Evolutionary conservation across 2,888 invertebrate species (phyloP), one percentile per base, ranked within the genome.

Genomic region (Anoplius nigerrimus): DNA sequence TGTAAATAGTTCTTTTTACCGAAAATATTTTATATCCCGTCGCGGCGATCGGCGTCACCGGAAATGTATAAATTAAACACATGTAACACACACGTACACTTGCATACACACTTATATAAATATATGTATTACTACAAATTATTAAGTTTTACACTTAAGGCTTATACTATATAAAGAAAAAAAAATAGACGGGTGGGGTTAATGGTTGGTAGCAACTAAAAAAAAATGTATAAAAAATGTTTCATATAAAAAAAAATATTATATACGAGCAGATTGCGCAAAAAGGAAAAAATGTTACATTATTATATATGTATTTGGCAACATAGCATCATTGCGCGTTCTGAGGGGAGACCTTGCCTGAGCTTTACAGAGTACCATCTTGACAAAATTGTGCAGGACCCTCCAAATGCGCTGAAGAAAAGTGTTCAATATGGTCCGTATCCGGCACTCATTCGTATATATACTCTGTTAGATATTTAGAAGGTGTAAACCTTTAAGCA

Each of bases 221-320:
- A 77, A 79, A 76, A 78, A 80, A 74, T 78, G 76, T 75, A 78
- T 73, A 78, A 71, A 67, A 75, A 62, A 51, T 56, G 56, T 60
- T 70, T 70, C 59, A 56, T 65, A 69, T 65, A 65, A 46, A 53
- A 66, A 24, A 54, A 6, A 61, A 21, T 15, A 62, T 62, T 61
- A 62, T 62, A 62, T 54, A 48, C 24, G 34, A 48, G 45, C 45
- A 53, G 27, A 54, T 24, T 45, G 62, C 55, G 27, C 11, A 52
- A 52, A 54, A 61, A 22, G 2, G 48, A 48, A 48, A 46, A 18
- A 48, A 48, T 48, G 48, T 48, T 48, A 48, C 11, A 34, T 34
- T 34, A 34, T 34, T 34, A 34, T 34, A 11, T 34, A 11, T 34
- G 34, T 11, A 13, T 34, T 11, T 52, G 48, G 11, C 24, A 21